Base-by-base conservation (phyloP, 2,888 invertebrate species). In the Aproaerema taeniolella region DNA sequence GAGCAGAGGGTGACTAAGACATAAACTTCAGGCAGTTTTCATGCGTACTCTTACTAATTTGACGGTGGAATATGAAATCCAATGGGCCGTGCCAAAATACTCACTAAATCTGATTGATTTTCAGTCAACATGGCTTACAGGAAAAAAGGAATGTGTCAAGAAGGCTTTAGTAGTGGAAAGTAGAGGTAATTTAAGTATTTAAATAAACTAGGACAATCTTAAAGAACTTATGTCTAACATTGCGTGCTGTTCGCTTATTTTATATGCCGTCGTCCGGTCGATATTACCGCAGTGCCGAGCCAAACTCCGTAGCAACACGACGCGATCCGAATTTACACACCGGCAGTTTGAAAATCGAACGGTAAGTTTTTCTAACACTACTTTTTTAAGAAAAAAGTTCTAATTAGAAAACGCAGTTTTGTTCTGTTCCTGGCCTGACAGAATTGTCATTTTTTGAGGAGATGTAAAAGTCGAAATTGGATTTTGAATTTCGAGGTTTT, bases 271-370 rank as follows among this genome's bases (percentile, higher is more conserved):
- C 57, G 49, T 33, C 50, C 61, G 80, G 81, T 83, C 82, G 82
- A 83, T 82, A 83, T 41, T 71, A 61, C 73, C 78, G 83, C 83
- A 85, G 82, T 83, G 75, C 72, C 54, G 65, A 50, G 50, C 56
- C 49, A 49, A 55, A 49, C 64, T 55, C 61, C 70, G 55, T 37
- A 51, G 46, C 41, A 61, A 59, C 71, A 73, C 77, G 74, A 43
- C 50, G 24, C n/a, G 28, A 11, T 10, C 15, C 24, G 16, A 28
- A 24, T 26, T 28, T 26, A n/a, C 35, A n/a, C n/a, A 20, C 20
- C 34, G 34, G 39, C 44, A 46, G 48, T 54, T 37, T 48, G 50
- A 53, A 56, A 50, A 50, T 47, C 30, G 36, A 53, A 49, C 47
- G 61, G 67, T 67, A 45, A 63, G 63, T 55, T 46, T 43, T 40